A percentile compares a stretch with the other conserved stretches of the same genome.
Evolutionary conservation across 1,140 invertebrate genomes (phyloP).

Genomic region (Archivesica marissinica): DNA sequence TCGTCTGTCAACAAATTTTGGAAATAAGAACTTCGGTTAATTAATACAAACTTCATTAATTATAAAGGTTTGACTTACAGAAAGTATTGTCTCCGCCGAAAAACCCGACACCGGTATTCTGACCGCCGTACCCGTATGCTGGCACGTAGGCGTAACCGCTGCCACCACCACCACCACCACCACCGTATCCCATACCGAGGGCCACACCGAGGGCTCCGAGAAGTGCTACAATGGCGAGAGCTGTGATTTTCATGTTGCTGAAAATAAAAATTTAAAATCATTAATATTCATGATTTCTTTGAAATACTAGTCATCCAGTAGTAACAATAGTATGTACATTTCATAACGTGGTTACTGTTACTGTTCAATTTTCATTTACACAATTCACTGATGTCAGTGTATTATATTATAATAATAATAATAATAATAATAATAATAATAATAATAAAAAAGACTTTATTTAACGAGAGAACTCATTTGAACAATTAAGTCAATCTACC

Average conservation of each 20-base stretch:
- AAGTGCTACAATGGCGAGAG: slow-evolving; percentile 17
- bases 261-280: background rate
- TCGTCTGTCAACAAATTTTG: too few species aligned
- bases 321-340: background rate
- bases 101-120: background rate
- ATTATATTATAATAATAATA: too few species aligned
- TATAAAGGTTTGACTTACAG: slow-evolving; percentile 24
- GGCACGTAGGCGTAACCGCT: slow-evolving; percentile 6
- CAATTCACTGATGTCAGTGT: too few species aligned
- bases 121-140: background rate
- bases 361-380: too few species aligned
- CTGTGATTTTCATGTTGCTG: slow-evolving; percentile 3
- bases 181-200: background rate
- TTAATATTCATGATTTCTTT: background rate
- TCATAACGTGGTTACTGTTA: background rate
- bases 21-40: too few species aligned
- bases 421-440: too few species aligned
- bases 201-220: background rate
- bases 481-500: too few species aligned
- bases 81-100: background rate
- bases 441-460: too few species aligned
- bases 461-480: too few species aligned
- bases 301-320: background rate
- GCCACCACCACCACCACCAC: background rate
- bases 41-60: too few species aligned